Base-by-base conservation (phyloP, 2,888 invertebrate species). In the Pyralis farinalis region DNA sequence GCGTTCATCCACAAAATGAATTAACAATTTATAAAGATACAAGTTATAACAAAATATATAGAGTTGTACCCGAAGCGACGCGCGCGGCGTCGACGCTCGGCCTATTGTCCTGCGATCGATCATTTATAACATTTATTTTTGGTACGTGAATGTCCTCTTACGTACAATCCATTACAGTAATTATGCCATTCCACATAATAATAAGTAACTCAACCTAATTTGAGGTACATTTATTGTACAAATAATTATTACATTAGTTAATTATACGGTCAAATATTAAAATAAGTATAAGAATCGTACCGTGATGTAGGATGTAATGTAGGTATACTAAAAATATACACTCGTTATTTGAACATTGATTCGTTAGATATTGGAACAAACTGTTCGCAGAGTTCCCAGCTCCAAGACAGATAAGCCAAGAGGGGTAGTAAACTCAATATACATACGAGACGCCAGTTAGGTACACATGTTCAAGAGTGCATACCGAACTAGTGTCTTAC, bases 81-180 rank as follows among this genome's bases (percentile, higher is more conserved):
- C 51, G 44, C 53, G 53, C 45, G 53, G 58, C 62, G 62, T 55
- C 63, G 63, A 65, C 61, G 64, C 25, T 25, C 25, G 25, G 25
- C n/a, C 7, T 55, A 63, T 60, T 66, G 69, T 72, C 63, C 63
- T 61, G 53, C 58, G 45, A 63, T 55, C 60, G 60, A 60, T 16
- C 16, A 16, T 3, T 16, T 56, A 60, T 59, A 64, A 64, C 61
- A 57, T 65, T 65, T 59, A 68, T 71, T 77, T 84, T 84, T 83
- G 83, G 84, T 86, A 77, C 72, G 70, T 72, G 65, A 73, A 73
- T 73, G 76, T 79, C 74, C 74, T 76, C 75, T 68, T 72, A 71
- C 64, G 69, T 66, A 64, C 55, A 64, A 61, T 68, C 72, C 71
- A 68, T 67, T 63, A 57, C 59, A 69, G 75, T 75, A 74, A 75